Evolutionary conservation across 2,797 vertebrate genomes (phyloP), one percentile per base, ranked within the genome.

Genomic region (Emydoidea blandingii): DNA sequence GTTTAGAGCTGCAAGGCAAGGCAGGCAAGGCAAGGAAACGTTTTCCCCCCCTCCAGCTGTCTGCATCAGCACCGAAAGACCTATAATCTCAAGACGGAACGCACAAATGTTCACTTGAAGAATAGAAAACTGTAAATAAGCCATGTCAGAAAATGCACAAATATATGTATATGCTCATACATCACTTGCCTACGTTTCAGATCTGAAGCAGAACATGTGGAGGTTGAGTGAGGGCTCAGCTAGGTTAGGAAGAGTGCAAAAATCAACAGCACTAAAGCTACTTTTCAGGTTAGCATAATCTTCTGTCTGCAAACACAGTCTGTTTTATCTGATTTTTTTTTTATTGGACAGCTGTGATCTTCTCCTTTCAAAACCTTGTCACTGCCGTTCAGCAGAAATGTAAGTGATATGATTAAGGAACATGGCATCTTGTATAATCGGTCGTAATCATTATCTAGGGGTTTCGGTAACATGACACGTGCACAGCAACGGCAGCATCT

Each of bases 321-420:
- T 92, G 94, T 86, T 97, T 98, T 98, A 97, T 98, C 96, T 97
- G 96, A 96, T 95, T 96, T 97, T 93, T 96, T 81, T 84, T 92
- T 93, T 95, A 82, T 98, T 96, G 97, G 97, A 98, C 96, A 97
- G 94, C 97, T 97, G 97, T 98, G 97, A 98, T 98, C 97, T 97
- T 97, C 97, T 97, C 96, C 92, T 97, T 98, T 98, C 98, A 98
- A 98, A 98, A 97, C 97, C 97, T 97, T 98, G 98, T 98, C 98
- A 98, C 95, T 95, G 91, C 96, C 1, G 15, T 97, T 97, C 90
- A 97, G 87, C 92, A 97, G 95, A 96, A 97, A 97, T 94, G 97
- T 97, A 98, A 98, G 98, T 97, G 98, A 98, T 98, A 96, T 97
- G 97, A 98, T 98, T 98, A 97, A 98, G 97, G 97, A 98, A 98